Evolutionary conservation across 2,113 vertebrate genomes (phyloP), one percentile per base, ranked within the genome.

Genomic region (Hippocampus guttulatus): DNA sequence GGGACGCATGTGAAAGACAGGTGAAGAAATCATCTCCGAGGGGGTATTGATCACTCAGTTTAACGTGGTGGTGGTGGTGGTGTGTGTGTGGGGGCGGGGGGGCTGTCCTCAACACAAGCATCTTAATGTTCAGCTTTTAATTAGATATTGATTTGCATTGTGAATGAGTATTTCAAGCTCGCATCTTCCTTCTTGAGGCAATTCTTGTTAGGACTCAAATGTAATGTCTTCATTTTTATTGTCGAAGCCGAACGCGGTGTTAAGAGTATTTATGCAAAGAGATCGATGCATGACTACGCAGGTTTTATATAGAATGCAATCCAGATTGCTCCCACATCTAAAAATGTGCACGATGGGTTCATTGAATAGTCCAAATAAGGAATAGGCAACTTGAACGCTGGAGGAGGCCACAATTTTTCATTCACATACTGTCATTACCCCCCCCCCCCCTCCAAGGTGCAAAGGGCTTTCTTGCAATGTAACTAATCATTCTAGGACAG

Each of bases 141-240:
- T 95, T 94, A 93, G 89, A 89, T 95, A 96, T 95, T 81, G 94
- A 95, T 94, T 93, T 57, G 77, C 51, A 81, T 70, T 92, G 90
- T 92, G 92, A 76, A 88, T 94, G 88, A 80, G 81, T 88, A 91
- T 93, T 90, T 88, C 18, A 76, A 84, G 80, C 66, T 74, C 40
- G 57, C 68, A 55, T 90, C 80, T 73, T 90, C 90, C 81, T 88
- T 75, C 41, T 12, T 75, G 74, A 75, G 68, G 70, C 71, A 74
- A 57, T 51, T 79, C 79, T 85, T 88, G 80, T 77, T 62, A 85
- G 81, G 78, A 72, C 83, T 91, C 77, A 69, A 80, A 91, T 86
- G 16, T 38, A 67, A 52, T n/a, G 18, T 27, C 20, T 68, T 67
- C 30, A 11, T 33, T 54, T 65, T 45, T 23, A 23, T 43, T 8